Percentiles rank a stretch among this genome's conserved stretches.
Conservation (phyloP, 2,113 vertebrate species). For the Onychorhynchus coronatus region DNA sequence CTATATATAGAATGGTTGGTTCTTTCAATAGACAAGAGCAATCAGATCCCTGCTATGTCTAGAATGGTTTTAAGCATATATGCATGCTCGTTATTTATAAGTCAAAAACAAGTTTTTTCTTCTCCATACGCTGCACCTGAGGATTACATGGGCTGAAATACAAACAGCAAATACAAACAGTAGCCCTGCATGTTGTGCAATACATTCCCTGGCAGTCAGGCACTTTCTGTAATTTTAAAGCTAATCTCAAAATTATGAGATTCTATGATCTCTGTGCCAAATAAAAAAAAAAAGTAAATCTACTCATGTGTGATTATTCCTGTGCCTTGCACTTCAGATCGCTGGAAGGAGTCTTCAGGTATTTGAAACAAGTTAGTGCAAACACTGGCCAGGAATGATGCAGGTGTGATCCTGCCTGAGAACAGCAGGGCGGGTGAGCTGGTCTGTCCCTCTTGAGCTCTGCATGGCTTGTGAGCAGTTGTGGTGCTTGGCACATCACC, state of each 20-base stretch:
- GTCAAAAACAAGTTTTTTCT: not conserved
- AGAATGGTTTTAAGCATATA: not conserved
- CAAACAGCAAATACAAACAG: not conserved
- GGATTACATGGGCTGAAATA: not conserved
- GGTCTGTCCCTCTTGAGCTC: not conserved
- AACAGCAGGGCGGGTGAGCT: not conserved
- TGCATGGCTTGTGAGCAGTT: not conserved
- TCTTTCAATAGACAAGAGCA: constrained; percentile 24
- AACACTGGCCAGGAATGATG: not conserved
- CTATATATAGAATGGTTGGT: not conserved
- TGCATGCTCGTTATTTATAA: not conserved
- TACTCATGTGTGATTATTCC: not conserved
- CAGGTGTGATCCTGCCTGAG: not conserved
- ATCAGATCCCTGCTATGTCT: not conserved
- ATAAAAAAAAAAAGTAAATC: not conserved
- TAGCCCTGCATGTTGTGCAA: not conserved
- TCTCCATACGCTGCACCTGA: not conserved
- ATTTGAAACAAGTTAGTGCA: not conserved
- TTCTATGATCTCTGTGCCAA: not conserved
- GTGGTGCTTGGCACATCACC: not conserved
- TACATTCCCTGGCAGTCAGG: not conserved
- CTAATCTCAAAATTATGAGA: not conserved
- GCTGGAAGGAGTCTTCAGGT: not conserved
- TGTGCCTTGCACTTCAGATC: not conserved
- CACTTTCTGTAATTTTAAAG: not conserved